Percentiles rank a stretch among this genome's conserved stretches.
Evolutionary conservation across 2,888 invertebrate genomes (phyloP).

Genomic region (Parnassius apollo): DNA sequence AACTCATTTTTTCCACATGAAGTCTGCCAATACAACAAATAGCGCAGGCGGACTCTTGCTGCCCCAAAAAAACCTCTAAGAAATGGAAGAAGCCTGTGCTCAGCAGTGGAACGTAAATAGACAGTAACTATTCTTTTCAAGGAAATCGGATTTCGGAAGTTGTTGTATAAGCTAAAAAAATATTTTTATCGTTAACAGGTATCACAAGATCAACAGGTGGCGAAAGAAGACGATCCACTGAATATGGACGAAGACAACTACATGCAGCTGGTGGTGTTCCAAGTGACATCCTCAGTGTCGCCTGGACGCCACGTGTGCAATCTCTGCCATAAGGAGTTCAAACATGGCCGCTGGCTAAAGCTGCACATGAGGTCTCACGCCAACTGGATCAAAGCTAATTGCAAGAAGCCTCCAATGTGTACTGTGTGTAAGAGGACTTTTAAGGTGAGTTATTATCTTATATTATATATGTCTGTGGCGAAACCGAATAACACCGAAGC

Average conservation of each 20-base stretch:
- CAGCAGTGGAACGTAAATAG: too few relatives aligned
- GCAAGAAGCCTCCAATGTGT: slow-evolving; percentile 84
- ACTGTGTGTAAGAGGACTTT: slow-evolving; percentile 82
- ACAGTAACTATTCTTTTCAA: too few relatives aligned
- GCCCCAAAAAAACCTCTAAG: too few relatives aligned
- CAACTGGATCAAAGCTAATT: slow-evolving; percentile 84
- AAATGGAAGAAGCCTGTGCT: too few relatives aligned
- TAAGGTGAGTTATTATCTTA: slow-evolving; percentile 68
- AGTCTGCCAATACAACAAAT: too few relatives aligned
- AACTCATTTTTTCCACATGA: too few relatives aligned
- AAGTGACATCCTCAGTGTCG: slow-evolving; percentile 76
- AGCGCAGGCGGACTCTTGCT: too few relatives aligned
- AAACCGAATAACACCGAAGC: too few relatives aligned
- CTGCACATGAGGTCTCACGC: slow-evolving; percentile 83
- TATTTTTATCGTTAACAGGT: slow-evolving; percentile 21
- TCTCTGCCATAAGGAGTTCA: slow-evolving; percentile 83
- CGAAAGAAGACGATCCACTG: slow-evolving; percentile 53
- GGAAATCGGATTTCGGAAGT: too few relatives aligned
- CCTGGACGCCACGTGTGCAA: slow-evolving; percentile 83
- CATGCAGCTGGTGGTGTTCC: slow-evolving; percentile 69
- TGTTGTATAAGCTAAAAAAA: not conserved
- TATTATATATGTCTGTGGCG: too few relatives aligned
- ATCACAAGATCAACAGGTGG: slow-evolving; percentile 24
- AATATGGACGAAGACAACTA: slow-evolving; percentile 74
- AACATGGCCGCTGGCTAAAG: slow-evolving; percentile 82